Base-by-base conservation (phyloP, 2,888 invertebrate species). In the Herminia tarsipennalis region DNA sequence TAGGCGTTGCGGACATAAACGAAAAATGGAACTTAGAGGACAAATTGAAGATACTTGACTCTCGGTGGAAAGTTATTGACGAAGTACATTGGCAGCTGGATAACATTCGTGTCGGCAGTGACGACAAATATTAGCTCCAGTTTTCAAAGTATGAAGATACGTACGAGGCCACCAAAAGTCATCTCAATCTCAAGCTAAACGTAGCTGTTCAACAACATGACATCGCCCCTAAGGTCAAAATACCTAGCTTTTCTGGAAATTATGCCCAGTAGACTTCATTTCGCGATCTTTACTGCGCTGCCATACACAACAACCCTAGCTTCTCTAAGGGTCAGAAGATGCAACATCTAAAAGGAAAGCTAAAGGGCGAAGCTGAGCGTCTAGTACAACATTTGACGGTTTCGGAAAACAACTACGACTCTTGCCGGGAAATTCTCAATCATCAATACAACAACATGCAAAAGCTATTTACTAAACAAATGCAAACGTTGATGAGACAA, bases 381-480 rank as follows among this genome's bases (percentile, higher is more conserved):
- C 6, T 41, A 0, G 40, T 41, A 1, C 39, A 32, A 24, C 33
- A 40, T 18, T n/a, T 29, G 4, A 9, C 9, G 4, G 13, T 21
- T 1, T 38, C 21, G 5, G 37, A 20, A 1, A 29, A 28, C 2
- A 38, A 38, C 21, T 38, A 38, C 6, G 37, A 38, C 5, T n/a
- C 29, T 8, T 38, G 37, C 12, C 29, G 34, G 34, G 22, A 34
- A 20, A 22, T n/a, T n/a, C 34, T 22, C 3, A 34, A 5, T n/a
- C 34, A 34, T 14, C 21, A 22, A 3, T 34, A 34, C 10, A 32
- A 39, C 9, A 32, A 39, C 17, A 14, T 13, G 1, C 24, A 36
- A 17, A 18, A 17, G 6, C 30, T 43, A 1, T 43, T 36, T n/a
- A 43, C 36, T 5, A 43, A 30, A 12, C 36, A 37, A 10, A 25